Base-by-base conservation (phyloP, 2,113 vertebrate species). In the Hydrolagus affinis region DNA sequence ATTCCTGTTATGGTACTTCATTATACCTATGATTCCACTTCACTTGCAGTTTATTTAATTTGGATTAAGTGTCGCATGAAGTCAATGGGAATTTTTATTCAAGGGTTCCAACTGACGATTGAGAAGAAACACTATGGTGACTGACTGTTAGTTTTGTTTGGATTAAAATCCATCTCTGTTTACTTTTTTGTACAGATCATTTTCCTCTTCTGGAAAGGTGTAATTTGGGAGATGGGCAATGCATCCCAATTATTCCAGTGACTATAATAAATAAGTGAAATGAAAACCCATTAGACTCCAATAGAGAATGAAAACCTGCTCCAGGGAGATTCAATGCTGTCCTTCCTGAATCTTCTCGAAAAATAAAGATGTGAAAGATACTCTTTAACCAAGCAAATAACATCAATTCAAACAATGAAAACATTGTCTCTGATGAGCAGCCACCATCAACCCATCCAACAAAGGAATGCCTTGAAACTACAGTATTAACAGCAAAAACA, bases 81-180 rank as follows among this genome's bases (percentile, higher is more conserved):
- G 15, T 66, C 60, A 83, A 83, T 83, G 78, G n/a, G 78, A 83
- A 83, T 83, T 83, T 66, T 83, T 83, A 83, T 83, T 83, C 60
- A 8, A 66, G 66, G 66, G 7, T n/a, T 68, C 25, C 21, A 66
- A 25, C 62, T 83, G 60, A 32, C 30, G 62, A 83, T 66, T 83
- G 78, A 83, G 78, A 83, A 83, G 62, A 83, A 83, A 25, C 78
- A 83, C 66, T 83, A 66, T 62, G n/a, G 12, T 14, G 23, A 64
- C 76, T 80, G 28, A 64, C 76, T 80, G 25, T 66, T 30, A 66
- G 30, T 83, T 83, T 66, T 60, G 66, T 83, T 28, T 80, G 57
- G 8, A 11, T 80, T 80, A 60, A 80, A 80, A 64, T 60, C 6
- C 19, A 17, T 19, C 25, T 83, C 78, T 83, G 78, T 66, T 83